These are phyloP conservation scores for Xestia c-nigrum DNA, from an alignment of 2,888 invertebrate genomes.

Conservation along the genomic window DNA sequence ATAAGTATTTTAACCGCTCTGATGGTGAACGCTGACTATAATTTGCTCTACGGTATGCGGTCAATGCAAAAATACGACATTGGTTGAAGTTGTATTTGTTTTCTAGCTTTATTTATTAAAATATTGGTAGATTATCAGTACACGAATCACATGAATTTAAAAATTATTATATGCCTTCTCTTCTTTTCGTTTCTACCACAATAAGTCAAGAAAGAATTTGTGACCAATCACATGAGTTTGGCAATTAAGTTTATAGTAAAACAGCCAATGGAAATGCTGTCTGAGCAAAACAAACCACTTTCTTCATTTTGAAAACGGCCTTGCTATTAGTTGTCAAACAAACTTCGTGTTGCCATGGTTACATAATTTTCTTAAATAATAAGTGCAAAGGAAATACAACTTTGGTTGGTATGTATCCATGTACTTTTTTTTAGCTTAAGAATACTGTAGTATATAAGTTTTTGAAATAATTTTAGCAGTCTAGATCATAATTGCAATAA, in stretches of 20 bases:
- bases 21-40: conserved; percentile 21
- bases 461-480: not conserved
- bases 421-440: not conserved
- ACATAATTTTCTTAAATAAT: conserved; percentile 53
- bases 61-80: conserved; percentile 25
- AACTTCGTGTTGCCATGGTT: conserved; percentile 73
- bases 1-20: conserved; percentile 68
- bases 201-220: not conserved
- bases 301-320: conserved; percentile 4
- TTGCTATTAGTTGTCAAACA: conserved; percentile 57
- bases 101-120: conserved; percentile 27
- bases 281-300: not conserved
- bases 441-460: not conserved
- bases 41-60: conserved; percentile 29
- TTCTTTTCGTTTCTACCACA: not conserved
- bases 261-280: conserved; percentile 43
- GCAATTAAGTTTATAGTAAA: accelerated
- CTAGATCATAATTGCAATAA: not conserved
- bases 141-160: conserved; percentile 65
- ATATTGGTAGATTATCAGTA: conserved; percentile 50
- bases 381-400: not conserved
- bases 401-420: not conserved
- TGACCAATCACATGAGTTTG: conserved; percentile 38
- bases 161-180: conserved; percentile 57
- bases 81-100: conserved; percentile 36